These are phyloP conservation scores for Hemicentrotus pulcherrimus DNA, from an alignment of 35 echinoderm and acorn worm species.

Conservation along the genomic window DNA sequence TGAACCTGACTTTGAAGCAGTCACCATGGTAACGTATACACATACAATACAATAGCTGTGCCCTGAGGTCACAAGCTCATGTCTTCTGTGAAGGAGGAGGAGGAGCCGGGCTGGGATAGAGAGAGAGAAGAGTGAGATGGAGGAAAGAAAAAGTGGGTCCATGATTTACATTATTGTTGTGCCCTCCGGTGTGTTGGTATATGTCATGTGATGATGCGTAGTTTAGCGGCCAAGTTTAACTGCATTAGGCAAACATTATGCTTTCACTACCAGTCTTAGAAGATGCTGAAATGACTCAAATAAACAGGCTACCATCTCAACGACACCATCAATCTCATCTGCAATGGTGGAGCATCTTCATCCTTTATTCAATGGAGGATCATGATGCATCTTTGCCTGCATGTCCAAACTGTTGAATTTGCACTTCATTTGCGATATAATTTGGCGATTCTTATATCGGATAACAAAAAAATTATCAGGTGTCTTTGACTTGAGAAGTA, in stretches of 20 bases:
- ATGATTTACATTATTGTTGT: constrained; percentile 11
- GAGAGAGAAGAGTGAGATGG: neutral
- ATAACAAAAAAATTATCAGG: neutral
- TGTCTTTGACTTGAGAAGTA: neutral
- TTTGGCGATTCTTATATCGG: neutral
- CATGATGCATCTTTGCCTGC: neutral
- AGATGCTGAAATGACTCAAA: neutral
- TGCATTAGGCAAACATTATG: constrained; percentile 10
- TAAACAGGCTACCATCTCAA: neutral
- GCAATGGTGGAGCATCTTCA: neutral
- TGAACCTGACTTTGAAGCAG: constrained; percentile 7
- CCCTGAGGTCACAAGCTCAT: constrained; percentile 9
- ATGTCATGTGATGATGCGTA: neutral
- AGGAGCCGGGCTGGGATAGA: neutral
- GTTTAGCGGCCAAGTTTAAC: neutral
- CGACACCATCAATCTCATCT: neutral
- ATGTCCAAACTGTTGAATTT: neutral
- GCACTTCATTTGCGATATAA: neutral
- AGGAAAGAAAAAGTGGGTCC: constrained; percentile 2
- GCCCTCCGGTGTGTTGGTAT: neutral
- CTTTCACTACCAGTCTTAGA: neutral
- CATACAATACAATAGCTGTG: neutral
- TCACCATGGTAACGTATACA: constrained; percentile 3
- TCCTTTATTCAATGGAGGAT: neutral
- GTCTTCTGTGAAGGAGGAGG: neutral